These are phyloP conservation scores for Drosophila testacea DNA, from an alignment of 2,888 invertebrate species.

Conservation along the genomic window DNA sequence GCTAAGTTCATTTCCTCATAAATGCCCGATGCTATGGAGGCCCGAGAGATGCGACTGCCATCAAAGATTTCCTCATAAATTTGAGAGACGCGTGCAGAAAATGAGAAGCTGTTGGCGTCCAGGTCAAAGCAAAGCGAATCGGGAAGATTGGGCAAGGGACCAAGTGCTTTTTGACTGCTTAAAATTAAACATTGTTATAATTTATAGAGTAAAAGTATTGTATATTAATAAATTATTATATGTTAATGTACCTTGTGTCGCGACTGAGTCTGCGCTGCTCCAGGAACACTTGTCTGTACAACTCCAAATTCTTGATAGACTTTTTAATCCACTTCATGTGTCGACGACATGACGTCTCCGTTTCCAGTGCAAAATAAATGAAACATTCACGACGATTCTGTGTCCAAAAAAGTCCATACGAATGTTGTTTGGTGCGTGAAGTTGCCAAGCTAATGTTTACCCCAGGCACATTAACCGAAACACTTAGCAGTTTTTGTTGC, in stretches of 20 bases:
- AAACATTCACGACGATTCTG: slow-evolving; percentile 84
- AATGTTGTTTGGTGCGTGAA: slow-evolving; percentile 84
- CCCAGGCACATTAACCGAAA: slow-evolving; percentile 85
- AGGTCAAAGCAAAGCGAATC: slow-evolving; percentile 64
- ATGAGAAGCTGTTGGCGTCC: slow-evolving; percentile 68
- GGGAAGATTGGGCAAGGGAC: slow-evolving; percentile 84
- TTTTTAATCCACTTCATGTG: slow-evolving; percentile 85
- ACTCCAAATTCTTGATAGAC: slow-evolving; percentile 84
- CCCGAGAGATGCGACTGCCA: slow-evolving; percentile 77
- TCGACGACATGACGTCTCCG: slow-evolving; percentile 80
- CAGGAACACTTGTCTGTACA: slow-evolving; percentile 83
- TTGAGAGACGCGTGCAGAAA: slow-evolving; percentile 82
- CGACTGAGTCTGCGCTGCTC: slow-evolving; percentile 83
- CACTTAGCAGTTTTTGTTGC: slow-evolving; percentile 55
- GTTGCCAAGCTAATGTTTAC: slow-evolving; percentile 83
- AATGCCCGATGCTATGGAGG: slow-evolving; percentile 84
- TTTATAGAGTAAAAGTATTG: accelerated
- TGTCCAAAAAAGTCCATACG: slow-evolving; percentile 85
- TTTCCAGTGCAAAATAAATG: slow-evolving; percentile 84
- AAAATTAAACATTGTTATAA: background rate
- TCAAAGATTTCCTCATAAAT: slow-evolving; percentile 85
- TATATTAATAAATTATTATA: no score
- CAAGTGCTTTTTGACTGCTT: slow-evolving; percentile 73
- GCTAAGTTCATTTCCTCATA: slow-evolving; percentile 85
- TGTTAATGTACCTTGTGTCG: slow-evolving; percentile 46